Evolutionary conservation across 2,888 invertebrate genomes (phyloP), one percentile per base, ranked within the genome.

Genomic region (Syrphus vitripennis): DNA sequence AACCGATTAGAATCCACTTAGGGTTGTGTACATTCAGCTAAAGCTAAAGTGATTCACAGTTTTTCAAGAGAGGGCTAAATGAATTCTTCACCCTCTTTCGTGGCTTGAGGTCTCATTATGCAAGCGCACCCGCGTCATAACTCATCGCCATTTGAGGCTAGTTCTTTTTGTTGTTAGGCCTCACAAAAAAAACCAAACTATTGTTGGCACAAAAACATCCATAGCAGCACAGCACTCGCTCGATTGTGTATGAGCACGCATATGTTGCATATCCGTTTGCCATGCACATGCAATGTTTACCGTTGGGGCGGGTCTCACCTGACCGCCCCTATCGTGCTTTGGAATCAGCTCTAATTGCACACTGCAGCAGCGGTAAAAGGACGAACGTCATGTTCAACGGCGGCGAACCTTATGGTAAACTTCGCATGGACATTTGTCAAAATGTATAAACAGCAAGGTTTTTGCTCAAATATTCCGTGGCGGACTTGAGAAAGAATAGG

Each of bases 191-290:
- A 48, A 63, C 37, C 19, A 59, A 16, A 26, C 31, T 31, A 24
- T 21, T 37, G 24, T 34, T 37, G 14, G 45, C 53, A 67, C 57
- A 76, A 50, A 61, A 72, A 82, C 57, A 19, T 26, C 69, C 37
- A 40, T 26, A 65, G 67, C 21, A 50, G 50, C 55, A 37, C 55
- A 81, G 61, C 69, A 63, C 65, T 78, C 69, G 74, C 69, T 78
- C 70, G 82, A 86, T 86, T 86, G 86, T 86, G 86, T 86, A 86
- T 86, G 86, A 82, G 86, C 86, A 86, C 86, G 86, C 86, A 86
- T 81, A 81, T 86, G 81, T 81, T 81, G 81, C 86, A 86, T 86
- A 86, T 86, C 86, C 86, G 86, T 81, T 86, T 86, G 86, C 81
- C 86, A 67, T 86, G 86, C 82, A 86, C 86, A 86, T 86, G 86